Conservation (phyloP, 2,888 invertebrate genomes). For the Drosophila greeni region DNA sequence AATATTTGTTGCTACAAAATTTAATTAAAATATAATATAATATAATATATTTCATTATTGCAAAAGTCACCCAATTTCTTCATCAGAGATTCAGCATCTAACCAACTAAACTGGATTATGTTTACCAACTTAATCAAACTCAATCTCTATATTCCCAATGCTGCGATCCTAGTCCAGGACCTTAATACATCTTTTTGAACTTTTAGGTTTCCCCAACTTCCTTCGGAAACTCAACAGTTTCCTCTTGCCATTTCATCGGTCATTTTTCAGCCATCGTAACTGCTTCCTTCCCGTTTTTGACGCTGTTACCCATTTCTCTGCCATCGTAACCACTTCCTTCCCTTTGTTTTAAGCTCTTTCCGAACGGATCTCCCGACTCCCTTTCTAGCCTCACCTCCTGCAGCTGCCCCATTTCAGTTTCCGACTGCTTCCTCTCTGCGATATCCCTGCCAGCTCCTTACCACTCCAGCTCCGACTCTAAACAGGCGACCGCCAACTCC, state of each 20-base stretch:
- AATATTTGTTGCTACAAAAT: neutral
- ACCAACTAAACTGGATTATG: no score
- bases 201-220: neutral
- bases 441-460: slow-evolving; percentile 5
- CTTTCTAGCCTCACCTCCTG: neutral
- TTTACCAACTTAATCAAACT: neutral
- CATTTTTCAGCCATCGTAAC: slow-evolving; percentile 16
- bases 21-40: neutral
- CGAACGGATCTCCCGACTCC: slow-evolving; percentile 19
- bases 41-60: no score
- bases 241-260: slow-evolving; percentile 6
- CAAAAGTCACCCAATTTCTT: neutral
- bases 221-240: slow-evolving; percentile 5
- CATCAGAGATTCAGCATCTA: no score
- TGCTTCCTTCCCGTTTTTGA: slow-evolving; percentile 17
- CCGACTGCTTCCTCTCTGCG: neutral
- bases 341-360: slow-evolving; percentile 22
- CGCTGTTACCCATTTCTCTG: slow-evolving; percentile 15
- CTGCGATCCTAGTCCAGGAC: neutral
- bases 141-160: neutral
- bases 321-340: slow-evolving; percentile 22
- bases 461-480: neutral
- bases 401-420: slow-evolving; percentile 3
- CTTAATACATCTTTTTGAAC: slow-evolving; percentile 2
- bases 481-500: slow-evolving; percentile 10